Evolutionary conservation across 2,797 vertebrate species (phyloP).

Genomic region (Coregonus suidteri): DNA sequence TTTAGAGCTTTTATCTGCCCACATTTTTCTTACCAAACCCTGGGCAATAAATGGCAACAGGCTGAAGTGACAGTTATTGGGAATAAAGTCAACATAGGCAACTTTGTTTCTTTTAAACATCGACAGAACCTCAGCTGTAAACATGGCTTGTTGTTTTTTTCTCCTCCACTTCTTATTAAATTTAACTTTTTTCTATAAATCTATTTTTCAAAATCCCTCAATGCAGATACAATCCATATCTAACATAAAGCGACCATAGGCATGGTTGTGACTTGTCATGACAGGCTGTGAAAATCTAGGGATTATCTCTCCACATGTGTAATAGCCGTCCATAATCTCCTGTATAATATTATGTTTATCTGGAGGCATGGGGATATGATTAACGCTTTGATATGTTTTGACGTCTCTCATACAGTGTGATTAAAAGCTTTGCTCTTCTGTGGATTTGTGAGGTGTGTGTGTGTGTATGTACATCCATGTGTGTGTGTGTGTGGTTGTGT

Average conservation of each 20-base stretch:
- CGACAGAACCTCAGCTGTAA: background rate
- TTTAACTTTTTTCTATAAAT: background rate
- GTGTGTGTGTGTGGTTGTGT: background rate
- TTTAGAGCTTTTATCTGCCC: background rate
- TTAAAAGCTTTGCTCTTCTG: slow-evolving; percentile 15
- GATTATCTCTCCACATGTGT: slow-evolving; percentile 30
- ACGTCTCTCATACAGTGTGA: slow-evolving; percentile 13
- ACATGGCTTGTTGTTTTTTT: background rate
- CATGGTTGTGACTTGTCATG: slow-evolving; percentile 28
- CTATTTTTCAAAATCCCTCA: slow-evolving; percentile 2
- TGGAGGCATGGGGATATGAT: slow-evolving; percentile 11
- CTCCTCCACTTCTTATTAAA: background rate
- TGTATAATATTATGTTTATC: slow-evolving; percentile 25
- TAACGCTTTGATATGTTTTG: slow-evolving; percentile 33
- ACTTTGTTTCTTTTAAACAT: slow-evolving; percentile 29
- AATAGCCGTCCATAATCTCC: slow-evolving; percentile 30
- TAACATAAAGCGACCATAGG: background rate
- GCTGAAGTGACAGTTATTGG: background rate
- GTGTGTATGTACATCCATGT: background rate
- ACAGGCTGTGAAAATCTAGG: slow-evolving; percentile 7
- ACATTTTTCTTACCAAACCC: slow-evolving; percentile 17
- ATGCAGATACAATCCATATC: slow-evolving; percentile 25
- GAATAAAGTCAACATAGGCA: slow-evolving; percentile 5
- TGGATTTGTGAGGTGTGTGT: background rate
- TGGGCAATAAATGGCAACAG: slow-evolving; percentile 9